A percentile compares a stretch with the other conserved stretches of the same genome.
phyloP scores from a whole-genome alignment of 2,113 vertebrate genomes.

The Riparia riparia region DNA sequence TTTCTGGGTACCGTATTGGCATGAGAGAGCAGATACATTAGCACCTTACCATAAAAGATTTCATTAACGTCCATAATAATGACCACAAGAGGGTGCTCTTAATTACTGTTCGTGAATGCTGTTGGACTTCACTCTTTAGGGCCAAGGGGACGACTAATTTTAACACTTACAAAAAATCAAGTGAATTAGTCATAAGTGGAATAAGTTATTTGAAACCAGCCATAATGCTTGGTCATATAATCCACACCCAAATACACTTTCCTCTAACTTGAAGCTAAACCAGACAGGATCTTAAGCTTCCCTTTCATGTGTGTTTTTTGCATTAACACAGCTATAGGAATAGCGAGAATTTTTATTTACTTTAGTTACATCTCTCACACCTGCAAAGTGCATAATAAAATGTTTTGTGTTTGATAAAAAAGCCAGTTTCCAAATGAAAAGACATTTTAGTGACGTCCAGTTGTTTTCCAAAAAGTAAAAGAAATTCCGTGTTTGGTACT shows the following conservation, averaged over 20 bases:
- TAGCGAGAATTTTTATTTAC: neutral
- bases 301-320: neutral
- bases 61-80: neutral
- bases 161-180: neutral
- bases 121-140: neutral
- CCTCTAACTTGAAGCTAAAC: neutral
- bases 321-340: neutral
- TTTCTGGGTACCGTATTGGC: neutral
- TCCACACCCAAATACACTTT: neutral
- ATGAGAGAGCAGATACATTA: neutral
- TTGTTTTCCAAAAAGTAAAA: neutral
- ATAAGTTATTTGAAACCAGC: neutral
- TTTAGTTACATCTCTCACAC: neutral
- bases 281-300: neutral
- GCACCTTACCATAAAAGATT: neutral
- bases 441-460: neutral
- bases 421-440: neutral
- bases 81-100: constrained; percentile 52
- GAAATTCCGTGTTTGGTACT: neutral
- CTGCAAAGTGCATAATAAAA: neutral
- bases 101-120: neutral
- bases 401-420: neutral
- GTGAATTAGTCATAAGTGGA: neutral
- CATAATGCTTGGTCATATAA: neutral
- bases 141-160: neutral